Percentiles rank a stretch among this genome's conserved stretches.
Evolutionary conservation across 2,888 invertebrate species (phyloP).

Genomic region (Meghimatium bilineatum): DNA sequence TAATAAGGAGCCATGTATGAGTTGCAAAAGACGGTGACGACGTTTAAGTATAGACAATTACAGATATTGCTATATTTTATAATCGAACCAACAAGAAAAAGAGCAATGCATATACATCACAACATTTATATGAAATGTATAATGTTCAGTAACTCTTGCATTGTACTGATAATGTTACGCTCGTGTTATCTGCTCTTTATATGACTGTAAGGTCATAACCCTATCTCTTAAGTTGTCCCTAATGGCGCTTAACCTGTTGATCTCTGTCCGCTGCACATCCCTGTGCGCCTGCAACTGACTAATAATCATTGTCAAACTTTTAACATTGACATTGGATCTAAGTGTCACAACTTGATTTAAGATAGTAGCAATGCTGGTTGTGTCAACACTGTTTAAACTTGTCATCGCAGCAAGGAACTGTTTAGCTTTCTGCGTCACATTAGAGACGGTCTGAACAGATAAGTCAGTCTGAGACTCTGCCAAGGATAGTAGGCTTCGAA

Average conservation of each 20-base stretch:
- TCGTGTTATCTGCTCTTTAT: constrained; percentile 18
- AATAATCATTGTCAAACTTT: not conserved
- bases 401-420: not conserved
- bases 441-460: not conserved
- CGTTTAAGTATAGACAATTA: too few relatives aligned
- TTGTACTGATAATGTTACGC: not conserved
- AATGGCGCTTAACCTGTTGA: not conserved
- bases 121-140: too few relatives aligned
- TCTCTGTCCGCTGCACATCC: constrained; percentile 16
- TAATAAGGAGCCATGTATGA: too few relatives aligned
- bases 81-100: too few relatives aligned
- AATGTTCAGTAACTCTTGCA: not conserved
- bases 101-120: too few relatives aligned
- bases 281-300: not conserved
- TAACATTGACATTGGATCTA: not conserved
- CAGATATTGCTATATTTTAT: too few relatives aligned
- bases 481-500: not conserved
- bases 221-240: constrained; percentile 18
- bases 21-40: too few relatives aligned
- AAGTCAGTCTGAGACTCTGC: not conserved
- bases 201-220: not conserved
- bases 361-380: not conserved
- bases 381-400: not conserved
- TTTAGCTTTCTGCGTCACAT: constrained; percentile 26
- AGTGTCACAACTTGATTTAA: not conserved